Base-by-base conservation (phyloP, 2,888 invertebrate species). In the Orthosia gracilis region DNA sequence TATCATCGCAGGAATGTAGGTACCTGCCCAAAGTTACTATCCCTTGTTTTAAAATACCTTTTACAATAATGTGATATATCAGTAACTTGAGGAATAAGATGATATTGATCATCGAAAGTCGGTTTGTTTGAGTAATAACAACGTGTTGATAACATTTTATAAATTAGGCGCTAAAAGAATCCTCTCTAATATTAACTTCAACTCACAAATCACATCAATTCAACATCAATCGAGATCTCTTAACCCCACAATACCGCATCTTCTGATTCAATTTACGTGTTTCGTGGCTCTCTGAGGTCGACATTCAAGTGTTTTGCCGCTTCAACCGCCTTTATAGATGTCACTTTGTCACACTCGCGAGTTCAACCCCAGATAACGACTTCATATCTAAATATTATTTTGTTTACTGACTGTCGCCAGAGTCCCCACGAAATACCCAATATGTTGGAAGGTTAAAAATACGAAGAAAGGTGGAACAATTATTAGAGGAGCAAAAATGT, bases 331-430 rank as follows among this genome's bases (percentile, higher is more conserved):
- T 93, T 93, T 92, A 93, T 92, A 92, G 92, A 92, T 92, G 93
- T 94, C 93, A 94, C 92, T 94, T 94, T 93, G 91, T 93, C 92
- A 93, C 93, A 93, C 91, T 92, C 91, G 85, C 89, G 87, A 91
- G 91, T 91, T 93, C 89, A 91, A 89, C 88, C 89, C 85, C 90
- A 92, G 91, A 92, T 92, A 92, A 93, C 91, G 92, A 88, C 91
- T 91, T 93, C 90, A 92, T 91, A 90, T 89, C 89, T 90, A 89
- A 89, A 87, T 90, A 89, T 87, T 87, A 86, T 87, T 85, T 81
- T 85, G 87, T 86, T 90, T 84, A 87, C 83, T 81, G 84, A 78
- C 86, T 89, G 89, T 88, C 87, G 73, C 86, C 77, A 69, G n/a
- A n/a, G 89, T 88, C 84, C 69, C 85, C 76, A 67, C 83, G 79